Conservation (phyloP, 2,797 vertebrate species). For the Enteromius afrohamiltoni region DNA sequence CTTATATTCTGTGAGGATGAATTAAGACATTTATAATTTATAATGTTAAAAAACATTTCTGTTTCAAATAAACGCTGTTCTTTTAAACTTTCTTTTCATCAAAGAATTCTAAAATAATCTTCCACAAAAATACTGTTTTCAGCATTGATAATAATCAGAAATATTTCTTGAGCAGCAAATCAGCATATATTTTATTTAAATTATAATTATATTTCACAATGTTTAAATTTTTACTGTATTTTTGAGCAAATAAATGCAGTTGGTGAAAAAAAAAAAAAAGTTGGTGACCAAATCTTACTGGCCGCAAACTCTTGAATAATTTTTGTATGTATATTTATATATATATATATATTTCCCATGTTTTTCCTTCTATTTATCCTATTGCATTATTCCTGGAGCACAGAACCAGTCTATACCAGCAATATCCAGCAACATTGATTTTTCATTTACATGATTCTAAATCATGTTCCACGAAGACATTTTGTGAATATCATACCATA, state of each 20-base stretch:
- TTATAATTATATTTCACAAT: not conserved
- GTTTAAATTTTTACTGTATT: not conserved
- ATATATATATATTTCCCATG: not conserved
- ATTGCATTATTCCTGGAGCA: not conserved
- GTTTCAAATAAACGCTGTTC: not conserved
- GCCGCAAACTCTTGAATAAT: constrained; percentile 8
- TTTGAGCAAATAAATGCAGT: not conserved
- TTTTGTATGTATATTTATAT: not conserved
- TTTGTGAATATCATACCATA: no score
- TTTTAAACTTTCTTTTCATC: not conserved
- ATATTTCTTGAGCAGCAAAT: not conserved
- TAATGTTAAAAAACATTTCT: not conserved
- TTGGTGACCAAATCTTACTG: not conserved
- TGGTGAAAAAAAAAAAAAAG: not conserved
- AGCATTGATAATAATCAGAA: not conserved
- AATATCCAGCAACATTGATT: no score
- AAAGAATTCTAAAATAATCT: not conserved
- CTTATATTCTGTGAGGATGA: no score
- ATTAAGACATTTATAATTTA: not conserved
- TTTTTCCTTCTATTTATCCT: not conserved
- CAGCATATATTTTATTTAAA: not conserved
- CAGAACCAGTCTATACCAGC: no score
- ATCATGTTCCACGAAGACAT: no score
- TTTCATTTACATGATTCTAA: no score
- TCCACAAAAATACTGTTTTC: not conserved